Conservation (phyloP, 1,140 invertebrate genomes). For the Procambarus virginalis region DNA sequence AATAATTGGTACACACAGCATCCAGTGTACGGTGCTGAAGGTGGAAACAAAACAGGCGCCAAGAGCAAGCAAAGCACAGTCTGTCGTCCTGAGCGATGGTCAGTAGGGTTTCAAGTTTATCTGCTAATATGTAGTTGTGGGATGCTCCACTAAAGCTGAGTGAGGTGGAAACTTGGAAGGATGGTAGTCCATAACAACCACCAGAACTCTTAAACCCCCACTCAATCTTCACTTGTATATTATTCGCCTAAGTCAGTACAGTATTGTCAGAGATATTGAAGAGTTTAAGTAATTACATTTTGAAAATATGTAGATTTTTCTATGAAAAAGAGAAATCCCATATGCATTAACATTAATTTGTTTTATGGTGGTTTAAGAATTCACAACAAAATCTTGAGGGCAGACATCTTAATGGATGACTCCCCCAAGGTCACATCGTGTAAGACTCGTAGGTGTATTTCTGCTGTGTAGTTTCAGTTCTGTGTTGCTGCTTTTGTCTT, state of each 20-base stretch:
- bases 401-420: conserved; percentile 27
- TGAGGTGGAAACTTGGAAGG: conserved; percentile 47
- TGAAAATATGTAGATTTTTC: neutral
- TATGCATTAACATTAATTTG: neutral
- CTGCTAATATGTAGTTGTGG: conserved; percentile 59
- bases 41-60: conserved; percentile 69
- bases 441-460: conserved; percentile 1
- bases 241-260: neutral
- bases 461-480: conserved; percentile 25
- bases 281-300: neutral
- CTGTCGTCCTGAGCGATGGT: conserved; percentile 69
- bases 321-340: neutral
- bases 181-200: conserved; percentile 16
- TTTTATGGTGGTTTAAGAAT: conserved; percentile 12
- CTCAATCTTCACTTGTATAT: neutral
- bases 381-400: neutral
- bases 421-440: conserved; percentile 54
- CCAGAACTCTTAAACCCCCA: conserved; percentile 9
- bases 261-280: neutral
- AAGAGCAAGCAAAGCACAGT: conserved; percentile 65
- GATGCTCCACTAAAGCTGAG: conserved; percentile 40
- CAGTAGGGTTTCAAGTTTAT: conserved; percentile 55
- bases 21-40: conserved; percentile 58
- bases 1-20: conserved; percentile 43
- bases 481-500: conserved; percentile 50